These are phyloP conservation scores for Pararge aegeria DNA, from an alignment of 1,140 invertebrate genomes.

Conservation along the genomic window DNA sequence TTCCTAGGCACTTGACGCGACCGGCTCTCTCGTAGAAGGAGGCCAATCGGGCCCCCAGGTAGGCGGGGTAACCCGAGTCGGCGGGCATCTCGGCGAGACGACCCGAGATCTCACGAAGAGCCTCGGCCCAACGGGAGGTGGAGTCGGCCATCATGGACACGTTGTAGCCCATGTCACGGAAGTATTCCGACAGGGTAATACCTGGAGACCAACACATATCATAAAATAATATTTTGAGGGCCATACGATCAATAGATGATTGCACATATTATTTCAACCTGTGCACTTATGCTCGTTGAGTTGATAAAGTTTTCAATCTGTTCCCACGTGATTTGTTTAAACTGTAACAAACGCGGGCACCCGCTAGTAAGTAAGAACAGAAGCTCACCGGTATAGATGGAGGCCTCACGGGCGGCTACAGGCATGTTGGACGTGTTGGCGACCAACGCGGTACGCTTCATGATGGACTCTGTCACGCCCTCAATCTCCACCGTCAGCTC, in stretches of 20 bases:
- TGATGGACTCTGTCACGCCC: slow-evolving; percentile 98
- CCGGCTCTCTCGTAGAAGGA: slow-evolving; percentile 99
- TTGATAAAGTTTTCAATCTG: no score
- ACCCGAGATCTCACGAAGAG: slow-evolving; percentile 99
- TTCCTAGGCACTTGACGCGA: slow-evolving; percentile 98
- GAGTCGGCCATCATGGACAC: slow-evolving; percentile 99
- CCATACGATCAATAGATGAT: no score
- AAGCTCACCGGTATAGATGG: slow-evolving; percentile 97
- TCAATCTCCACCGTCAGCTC: slow-evolving; percentile 98
- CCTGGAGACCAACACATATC: slow-evolving; percentile 75
- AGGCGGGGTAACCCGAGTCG: slow-evolving; percentile 99
- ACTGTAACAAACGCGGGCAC: no score
- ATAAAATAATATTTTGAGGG: no score
- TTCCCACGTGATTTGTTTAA: no score
- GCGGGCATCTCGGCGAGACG: slow-evolving; percentile 99
- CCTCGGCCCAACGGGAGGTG: slow-evolving; percentile 99
- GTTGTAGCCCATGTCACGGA: slow-evolving; percentile 99
- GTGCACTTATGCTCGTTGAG: no score
- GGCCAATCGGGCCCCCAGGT: slow-evolving; percentile 97
- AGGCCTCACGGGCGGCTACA: slow-evolving; percentile 99
- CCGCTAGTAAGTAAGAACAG: no score
- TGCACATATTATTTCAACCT: no score
- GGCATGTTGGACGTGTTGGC: slow-evolving; percentile 99
- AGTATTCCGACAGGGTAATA: slow-evolving; percentile 99
- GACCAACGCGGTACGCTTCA: slow-evolving; percentile 99